These are phyloP conservation scores for Onychomys torridus DNA, from an alignment of 2,797 vertebrate genomes.

Conservation along the genomic window DNA sequence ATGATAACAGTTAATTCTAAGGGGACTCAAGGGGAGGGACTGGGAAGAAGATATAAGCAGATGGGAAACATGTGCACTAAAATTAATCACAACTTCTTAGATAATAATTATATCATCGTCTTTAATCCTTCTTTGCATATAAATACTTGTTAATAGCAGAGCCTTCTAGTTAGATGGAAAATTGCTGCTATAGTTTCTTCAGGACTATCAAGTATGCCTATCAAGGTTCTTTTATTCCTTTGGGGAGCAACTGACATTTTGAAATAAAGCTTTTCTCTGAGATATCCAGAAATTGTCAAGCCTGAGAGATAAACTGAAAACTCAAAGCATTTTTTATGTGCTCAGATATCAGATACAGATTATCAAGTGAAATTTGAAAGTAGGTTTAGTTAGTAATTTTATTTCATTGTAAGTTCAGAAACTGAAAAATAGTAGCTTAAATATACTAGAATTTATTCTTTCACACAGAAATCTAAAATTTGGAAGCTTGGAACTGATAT, in stretches of 20 bases:
- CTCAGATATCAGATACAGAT: constrained; percentile 39
- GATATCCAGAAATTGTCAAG: constrained; percentile 39
- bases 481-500: not conserved
- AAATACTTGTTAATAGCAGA: constrained; percentile 60
- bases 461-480: constrained; percentile 56
- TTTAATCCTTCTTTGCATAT: constrained; percentile 49
- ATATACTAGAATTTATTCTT: constrained; percentile 13
- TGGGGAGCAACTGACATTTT: constrained; percentile 21
- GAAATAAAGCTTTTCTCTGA: constrained; percentile 54
- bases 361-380: constrained; percentile 64
- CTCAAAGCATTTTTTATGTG: constrained; percentile 25
- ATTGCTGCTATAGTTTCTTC: constrained; percentile 11
- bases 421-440: constrained; percentile 47
- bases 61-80: constrained; percentile 39
- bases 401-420: constrained; percentile 15
- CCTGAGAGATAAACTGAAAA: constrained; percentile 21
- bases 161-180: constrained; percentile 21
- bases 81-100: constrained; percentile 66
- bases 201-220: not conserved
- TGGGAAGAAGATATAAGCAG: not conserved
- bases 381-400: constrained; percentile 29
- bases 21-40: not conserved
- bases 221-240: constrained; percentile 50
- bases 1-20: constrained; percentile 56
- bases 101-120: constrained; percentile 56